Conservation (phyloP, 1,140 invertebrate genomes). For the Nebria ingens region DNA sequence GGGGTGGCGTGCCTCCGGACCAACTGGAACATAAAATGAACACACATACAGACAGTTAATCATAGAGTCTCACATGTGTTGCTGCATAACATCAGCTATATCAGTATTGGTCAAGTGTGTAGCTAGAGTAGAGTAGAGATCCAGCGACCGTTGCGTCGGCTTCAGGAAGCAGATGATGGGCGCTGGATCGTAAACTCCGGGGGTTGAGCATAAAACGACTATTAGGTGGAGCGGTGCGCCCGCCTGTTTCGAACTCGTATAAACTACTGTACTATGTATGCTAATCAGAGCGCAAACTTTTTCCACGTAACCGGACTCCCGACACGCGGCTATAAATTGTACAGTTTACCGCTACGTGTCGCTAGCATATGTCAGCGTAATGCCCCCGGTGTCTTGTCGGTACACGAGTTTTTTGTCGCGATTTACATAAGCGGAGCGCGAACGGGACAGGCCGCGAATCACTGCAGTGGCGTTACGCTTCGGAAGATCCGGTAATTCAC, state of each 20-base stretch:
- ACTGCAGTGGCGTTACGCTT: slow-evolving; percentile 11
- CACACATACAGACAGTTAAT: neutral
- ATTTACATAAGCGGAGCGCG: slow-evolving; percentile 15
- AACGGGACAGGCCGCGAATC: slow-evolving; percentile 5
- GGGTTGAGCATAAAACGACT: neutral
- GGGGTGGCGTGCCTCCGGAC: slow-evolving; percentile 56
- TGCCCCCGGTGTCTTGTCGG: slow-evolving; percentile 16
- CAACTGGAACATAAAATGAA: slow-evolving; percentile 33
- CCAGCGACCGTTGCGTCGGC: neutral
- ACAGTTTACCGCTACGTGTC: slow-evolving; percentile 22
- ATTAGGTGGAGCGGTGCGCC: neutral
- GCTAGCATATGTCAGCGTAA: slow-evolving; percentile 20
- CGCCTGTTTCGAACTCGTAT: slow-evolving; percentile 12
- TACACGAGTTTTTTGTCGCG: slow-evolving; percentile 21
- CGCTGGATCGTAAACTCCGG: neutral
- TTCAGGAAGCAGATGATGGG: neutral
- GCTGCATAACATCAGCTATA: neutral
- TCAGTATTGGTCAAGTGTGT: neutral
- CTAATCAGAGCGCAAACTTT: slow-evolving; percentile 22
- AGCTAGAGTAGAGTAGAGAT: neutral
- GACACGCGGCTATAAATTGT: slow-evolving; percentile 21
- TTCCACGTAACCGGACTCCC: slow-evolving; percentile 15
- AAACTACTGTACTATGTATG: slow-evolving; percentile 24
- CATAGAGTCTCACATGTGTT: neutral
- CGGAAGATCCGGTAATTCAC: slow-evolving; percentile 7